Conservation (phyloP, 2,113 vertebrate species). For the Colaptes auratus region DNA sequence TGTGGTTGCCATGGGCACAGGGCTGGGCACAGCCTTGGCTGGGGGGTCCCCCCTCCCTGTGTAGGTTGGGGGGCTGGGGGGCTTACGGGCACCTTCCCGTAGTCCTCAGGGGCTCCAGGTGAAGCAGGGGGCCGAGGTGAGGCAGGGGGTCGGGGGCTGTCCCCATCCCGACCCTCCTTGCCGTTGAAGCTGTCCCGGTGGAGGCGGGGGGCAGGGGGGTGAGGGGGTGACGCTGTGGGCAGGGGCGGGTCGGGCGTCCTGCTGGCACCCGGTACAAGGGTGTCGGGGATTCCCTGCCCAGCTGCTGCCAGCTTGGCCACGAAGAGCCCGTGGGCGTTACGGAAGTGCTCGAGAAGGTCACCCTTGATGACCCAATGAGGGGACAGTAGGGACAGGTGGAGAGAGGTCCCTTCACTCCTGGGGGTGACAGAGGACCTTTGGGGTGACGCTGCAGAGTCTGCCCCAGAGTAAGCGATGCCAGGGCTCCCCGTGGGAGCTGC, state of each 20-base stretch:
- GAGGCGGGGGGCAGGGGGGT: conserved; percentile 45
- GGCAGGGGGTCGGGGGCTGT: conserved; percentile 74
- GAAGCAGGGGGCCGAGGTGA: conserved; percentile 74
- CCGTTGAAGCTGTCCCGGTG: conserved; percentile 79
- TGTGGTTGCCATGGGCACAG: conserved; percentile 84
- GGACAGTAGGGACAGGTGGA: conserved; percentile 90
- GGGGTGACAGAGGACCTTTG: conserved; percentile 46
- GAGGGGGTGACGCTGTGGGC: conserved; percentile 1
- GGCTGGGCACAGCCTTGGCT: conserved; percentile 34
- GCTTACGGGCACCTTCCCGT: conserved; percentile 57
- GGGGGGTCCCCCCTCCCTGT: conserved; percentile 76
- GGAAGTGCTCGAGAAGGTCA: conserved; percentile 92
- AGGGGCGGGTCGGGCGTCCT: conserved; percentile 55
- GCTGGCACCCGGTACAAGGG: conserved; percentile 17
- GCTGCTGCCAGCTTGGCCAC: conserved; percentile 72
- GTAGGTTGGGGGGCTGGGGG: conserved; percentile 50
- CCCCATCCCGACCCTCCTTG: conserved; percentile 67
- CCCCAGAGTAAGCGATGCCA: conserved; percentile 47
- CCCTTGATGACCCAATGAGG: conserved; percentile 78
- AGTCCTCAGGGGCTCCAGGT: conserved; percentile 78
- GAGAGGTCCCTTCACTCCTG: conserved; percentile 6
- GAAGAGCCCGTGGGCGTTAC: conserved; percentile 84
- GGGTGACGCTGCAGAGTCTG: conserved; percentile 63
- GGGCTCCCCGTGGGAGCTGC: conserved; percentile 42
- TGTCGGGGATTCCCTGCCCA: conserved; percentile 48